Evolutionary conservation across 2,113 vertebrate genomes (phyloP).

Genomic region (Otus sunia): DNA sequence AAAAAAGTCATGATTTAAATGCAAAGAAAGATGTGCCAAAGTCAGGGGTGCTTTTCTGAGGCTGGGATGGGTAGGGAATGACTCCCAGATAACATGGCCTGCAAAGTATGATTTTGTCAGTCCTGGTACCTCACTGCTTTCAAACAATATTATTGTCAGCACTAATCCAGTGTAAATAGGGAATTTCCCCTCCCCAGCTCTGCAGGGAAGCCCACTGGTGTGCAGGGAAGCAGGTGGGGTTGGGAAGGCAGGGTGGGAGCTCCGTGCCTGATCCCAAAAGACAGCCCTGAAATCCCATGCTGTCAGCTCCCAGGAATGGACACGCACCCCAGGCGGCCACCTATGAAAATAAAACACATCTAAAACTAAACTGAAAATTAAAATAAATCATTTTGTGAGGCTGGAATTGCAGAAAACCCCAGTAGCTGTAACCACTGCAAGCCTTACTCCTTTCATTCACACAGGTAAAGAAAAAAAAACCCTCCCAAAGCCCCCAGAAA

Average conservation of each 20-base stretch:
- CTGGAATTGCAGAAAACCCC: fast-evolving
- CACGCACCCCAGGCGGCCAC: fast-evolving
- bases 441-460: background rate
- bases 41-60: background rate
- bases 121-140: background rate
- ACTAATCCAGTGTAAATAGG: background rate
- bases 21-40: background rate
- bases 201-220: fast-evolving
- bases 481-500: background rate
- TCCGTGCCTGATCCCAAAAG: background rate
- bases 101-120: background rate
- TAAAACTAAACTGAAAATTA: background rate
- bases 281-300: background rate
- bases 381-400: background rate
- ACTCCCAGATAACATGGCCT: fast-evolving
- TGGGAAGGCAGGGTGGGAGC: background rate
- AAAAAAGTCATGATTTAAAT: background rate
- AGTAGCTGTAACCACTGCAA: background rate
- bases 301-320: background rate
- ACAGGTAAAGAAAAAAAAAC: background rate
- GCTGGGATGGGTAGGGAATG: background rate
- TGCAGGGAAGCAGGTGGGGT: background rate
- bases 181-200: background rate
- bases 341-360: background rate
- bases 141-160: background rate